These are phyloP conservation scores for Diarsia brunnea DNA, from an alignment of 2,888 invertebrate genomes.

Conservation along the genomic window DNA sequence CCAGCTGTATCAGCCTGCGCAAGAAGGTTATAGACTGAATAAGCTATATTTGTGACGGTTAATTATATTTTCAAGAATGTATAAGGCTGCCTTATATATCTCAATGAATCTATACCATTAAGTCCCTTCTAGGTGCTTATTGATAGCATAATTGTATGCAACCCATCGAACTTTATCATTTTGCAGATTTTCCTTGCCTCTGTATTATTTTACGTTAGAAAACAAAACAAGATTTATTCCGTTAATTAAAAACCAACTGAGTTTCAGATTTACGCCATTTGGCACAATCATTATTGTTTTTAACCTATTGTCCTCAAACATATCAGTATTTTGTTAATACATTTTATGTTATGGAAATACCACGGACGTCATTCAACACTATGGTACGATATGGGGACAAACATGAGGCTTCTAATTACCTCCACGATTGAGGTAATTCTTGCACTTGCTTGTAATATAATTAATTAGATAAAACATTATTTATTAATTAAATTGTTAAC, in stretches of 20 bases:
- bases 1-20: neutral
- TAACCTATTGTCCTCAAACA: conserved; percentile 57
- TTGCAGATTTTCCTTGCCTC: neutral
- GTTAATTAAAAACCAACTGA: conserved; percentile 28
- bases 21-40: neutral
- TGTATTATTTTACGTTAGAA: neutral
- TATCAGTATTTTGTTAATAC: conserved; percentile 50
- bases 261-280: conserved; percentile 37
- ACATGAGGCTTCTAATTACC: conserved; percentile 28
- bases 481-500: conserved; percentile 43
- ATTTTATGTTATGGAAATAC: conserved; percentile 64
- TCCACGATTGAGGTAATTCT: conserved; percentile 28
- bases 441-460: conserved; percentile 18
- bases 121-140: neutral
- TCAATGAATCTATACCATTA: neutral
- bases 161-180: neutral
- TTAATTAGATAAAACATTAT: conserved; percentile 47
- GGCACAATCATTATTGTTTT: conserved; percentile 28
- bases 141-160: neutral
- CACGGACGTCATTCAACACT: conserved; percentile 58
- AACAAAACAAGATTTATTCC: conserved; percentile 1
- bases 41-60: neutral
- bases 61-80: neutral
- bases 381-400: conserved; percentile 24
- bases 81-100: neutral